A percentile compares a stretch with the other conserved stretches of the same genome.
phyloP scores from a whole-genome alignment of 2,888 invertebrate species.

The Orthonevra nobilis region DNA sequence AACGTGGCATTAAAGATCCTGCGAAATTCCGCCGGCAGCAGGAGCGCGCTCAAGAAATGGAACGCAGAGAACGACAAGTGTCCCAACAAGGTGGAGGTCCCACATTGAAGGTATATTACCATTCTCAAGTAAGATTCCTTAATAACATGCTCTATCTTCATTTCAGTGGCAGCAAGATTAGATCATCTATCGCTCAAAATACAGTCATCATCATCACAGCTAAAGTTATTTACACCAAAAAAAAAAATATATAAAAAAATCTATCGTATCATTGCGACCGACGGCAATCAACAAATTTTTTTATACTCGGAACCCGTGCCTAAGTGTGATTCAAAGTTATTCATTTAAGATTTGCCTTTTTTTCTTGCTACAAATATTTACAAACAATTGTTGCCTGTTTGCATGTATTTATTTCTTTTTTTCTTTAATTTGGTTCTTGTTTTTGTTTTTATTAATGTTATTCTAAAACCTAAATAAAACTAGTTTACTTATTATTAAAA shows the following conservation, averaged over 20 bases:
- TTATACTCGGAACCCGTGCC: constrained; percentile 40
- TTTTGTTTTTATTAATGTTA: constrained; percentile 13
- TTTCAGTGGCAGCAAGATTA: constrained; percentile 66
- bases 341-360: constrained; percentile 1
- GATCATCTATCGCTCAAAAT: neutral
- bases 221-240: constrained; percentile 60
- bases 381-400: constrained; percentile 38
- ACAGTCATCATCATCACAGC: constrained; percentile 54
- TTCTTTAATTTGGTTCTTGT: too few relatives aligned
- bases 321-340: constrained; percentile 29
- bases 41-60: constrained; percentile 82
- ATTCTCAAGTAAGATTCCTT: too few relatives aligned
- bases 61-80: constrained; percentile 82
- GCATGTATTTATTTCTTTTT: constrained; percentile 25
- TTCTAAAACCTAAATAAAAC: constrained; percentile 34
- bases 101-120: constrained; percentile 72
- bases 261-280: constrained; percentile 28
- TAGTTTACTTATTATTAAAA: neutral
- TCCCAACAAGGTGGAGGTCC: constrained; percentile 74
- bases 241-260: constrained; percentile 11
- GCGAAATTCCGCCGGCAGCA: constrained; percentile 83
- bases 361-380: constrained; percentile 23
- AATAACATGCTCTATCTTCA: neutral
- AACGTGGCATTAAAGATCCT: constrained; percentile 85
- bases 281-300: constrained; percentile 51